Base-by-base conservation (phyloP, 2,888 invertebrate species). In the Lepidochrysops patricia region DNA sequence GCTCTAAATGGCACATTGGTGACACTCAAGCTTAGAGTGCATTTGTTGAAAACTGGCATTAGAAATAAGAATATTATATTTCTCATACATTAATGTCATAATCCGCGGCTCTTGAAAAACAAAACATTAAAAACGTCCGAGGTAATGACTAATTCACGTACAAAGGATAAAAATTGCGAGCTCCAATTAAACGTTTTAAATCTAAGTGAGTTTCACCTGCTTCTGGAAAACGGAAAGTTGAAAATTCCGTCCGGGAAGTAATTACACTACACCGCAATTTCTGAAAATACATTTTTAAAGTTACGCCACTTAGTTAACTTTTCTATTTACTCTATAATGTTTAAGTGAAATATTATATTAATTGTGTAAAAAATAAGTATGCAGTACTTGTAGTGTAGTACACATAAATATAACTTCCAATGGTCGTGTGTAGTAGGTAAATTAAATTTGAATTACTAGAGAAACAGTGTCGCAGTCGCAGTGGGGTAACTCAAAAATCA, bases 181-280 rank as follows among this genome's bases (percentile, higher is more conserved):
- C 25, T 23, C 4, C 50, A 50, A 50, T 26, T 50, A 50, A 50
- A 25, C 50, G 25, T 50, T 50, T 50, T 26, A 50, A 50, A 50
- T 50, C 50, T 25, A 25, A 50, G 50, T 50, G n/a, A 50, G 25
- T 50, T 50, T 50, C 5, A 50, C 50, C 26, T 50, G 26, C 13
- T 43, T 6, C 37, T 19, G 26, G 26, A 50, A 49, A 49, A n/a
- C 49, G 49, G n/a, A 49, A 49, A 50, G n/a, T 50, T 50, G 2
- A 50, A 50, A 50, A n/a, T 50, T 50, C 50, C n/a, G 12, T 6
- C 26, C n/a, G n/a, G n/a, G n/a, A 50, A 25, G 25, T 13, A 50
- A 50, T 50, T 50, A 26, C 26, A 49, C 49, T 4, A 26, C 50
- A 50, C 50, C 15, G 15, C 15, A 7, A 37, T 37, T 29, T 37